These are phyloP conservation scores for Ceratitis capitata DNA, from an alignment of 1,140 invertebrate genomes.

Conservation along the genomic window DNA sequence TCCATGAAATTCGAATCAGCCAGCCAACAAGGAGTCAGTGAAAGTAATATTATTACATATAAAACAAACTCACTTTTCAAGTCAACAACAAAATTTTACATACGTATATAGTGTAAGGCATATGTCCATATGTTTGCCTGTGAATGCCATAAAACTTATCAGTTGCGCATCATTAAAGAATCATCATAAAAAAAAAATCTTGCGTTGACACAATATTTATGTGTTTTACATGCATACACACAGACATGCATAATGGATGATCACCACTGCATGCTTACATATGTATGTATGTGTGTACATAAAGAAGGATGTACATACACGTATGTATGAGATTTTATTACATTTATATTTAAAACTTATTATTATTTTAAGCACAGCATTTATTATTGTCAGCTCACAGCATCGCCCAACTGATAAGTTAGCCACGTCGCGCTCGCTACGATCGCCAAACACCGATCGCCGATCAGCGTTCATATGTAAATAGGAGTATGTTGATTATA, in stretches of 20 bases:
- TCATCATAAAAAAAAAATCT: not conserved
- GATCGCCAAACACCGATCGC: too few relatives aligned
- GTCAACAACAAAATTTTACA: not conserved
- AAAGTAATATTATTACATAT: not conserved
- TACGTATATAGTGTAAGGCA: not conserved
- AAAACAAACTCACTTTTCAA: not conserved
- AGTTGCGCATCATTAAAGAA: conserved; percentile 3
- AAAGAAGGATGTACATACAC: too few relatives aligned
- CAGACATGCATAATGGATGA: not conserved
- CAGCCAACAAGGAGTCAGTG: not conserved
- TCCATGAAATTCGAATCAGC: not conserved
- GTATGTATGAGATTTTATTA: too few relatives aligned
- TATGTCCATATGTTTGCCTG: not conserved
- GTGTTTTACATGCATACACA: not conserved
- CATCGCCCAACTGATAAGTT: not conserved
- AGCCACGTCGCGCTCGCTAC: too few relatives aligned
- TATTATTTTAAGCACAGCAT: not conserved
- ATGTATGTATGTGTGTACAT: not conserved
- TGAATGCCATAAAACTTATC: not conserved
- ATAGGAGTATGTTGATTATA: too few relatives aligned
- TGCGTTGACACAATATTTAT: conserved; percentile 12
- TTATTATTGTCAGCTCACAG: too few relatives aligned
- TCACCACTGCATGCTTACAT: not conserved
- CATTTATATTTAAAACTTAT: too few relatives aligned
- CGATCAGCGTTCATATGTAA: not conserved